Base-by-base conservation (phyloP, 2,888 invertebrate species). In the Nipponacmea schrenckii region DNA sequence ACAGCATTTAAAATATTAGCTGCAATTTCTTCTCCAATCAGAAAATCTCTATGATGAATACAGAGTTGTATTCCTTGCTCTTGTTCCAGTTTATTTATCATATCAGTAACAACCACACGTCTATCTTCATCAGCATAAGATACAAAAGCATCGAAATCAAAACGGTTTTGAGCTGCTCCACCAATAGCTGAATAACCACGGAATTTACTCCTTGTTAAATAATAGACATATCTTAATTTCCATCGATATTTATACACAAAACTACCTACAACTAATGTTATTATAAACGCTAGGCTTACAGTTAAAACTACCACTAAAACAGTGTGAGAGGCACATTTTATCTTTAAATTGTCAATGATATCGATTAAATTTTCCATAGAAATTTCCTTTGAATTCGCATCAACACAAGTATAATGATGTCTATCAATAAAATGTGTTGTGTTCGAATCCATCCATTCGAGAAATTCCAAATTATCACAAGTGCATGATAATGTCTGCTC, bases 121-220 rank as follows among this genome's bases (percentile, higher is more conserved):
- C 74, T 62, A 65, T 81, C 79, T 2, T 71, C 74, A 64, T 80
- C 79, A 20, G 75, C 77, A 48, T 80, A 82, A 7, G 79, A 79
- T 12, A 83, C 46, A 70, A 82, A 82, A 14, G 74, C 77, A 71
- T 83, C 81, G 67, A 74, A 78, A 4, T 72, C 70, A 72, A 76
- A 80, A 15, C 71, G 62, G 27, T 71, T 74, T 2, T 77, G 62
- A 31, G 70, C 67, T 3, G 64, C 67, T 7, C n/a, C 45, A 24
- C 50, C 71, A 50, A 50, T 17, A 12, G 27, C 70, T 5, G 17
- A 31, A 48, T 73, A 70, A 1, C 71, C 73, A 15, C 67, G 67
- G 69, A 72, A 73, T 20, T 71, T 50, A 15, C 63, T 46, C 26
- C 72, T 74, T 10, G 72, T 64, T 71, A 71, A 72, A 20, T 71